Evolutionary conservation across 2,113 vertebrate genomes (phyloP).

Genomic region (Egretta garzetta): DNA sequence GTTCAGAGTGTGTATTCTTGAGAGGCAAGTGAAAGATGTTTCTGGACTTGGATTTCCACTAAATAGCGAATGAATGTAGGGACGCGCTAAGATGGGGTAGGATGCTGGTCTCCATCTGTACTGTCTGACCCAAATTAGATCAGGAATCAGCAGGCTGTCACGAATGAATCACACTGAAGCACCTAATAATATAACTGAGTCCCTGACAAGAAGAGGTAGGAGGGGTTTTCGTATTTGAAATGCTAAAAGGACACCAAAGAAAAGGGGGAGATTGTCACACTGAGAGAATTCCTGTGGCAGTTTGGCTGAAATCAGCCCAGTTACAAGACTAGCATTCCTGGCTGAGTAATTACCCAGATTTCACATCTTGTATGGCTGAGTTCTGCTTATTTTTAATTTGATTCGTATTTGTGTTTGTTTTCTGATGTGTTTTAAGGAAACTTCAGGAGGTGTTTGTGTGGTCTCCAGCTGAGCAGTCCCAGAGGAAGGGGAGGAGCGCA

Average conservation of each 20-base stretch:
- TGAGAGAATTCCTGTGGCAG: not conserved
- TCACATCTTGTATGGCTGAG: not conserved
- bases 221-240: not conserved
- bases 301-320: not conserved
- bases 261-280: rapidly evolving
- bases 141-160: constrained; percentile 16
- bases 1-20: not conserved
- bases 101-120: not conserved
- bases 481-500: rapidly evolving
- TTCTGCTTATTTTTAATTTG: not conserved
- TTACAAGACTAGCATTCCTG: not conserved
- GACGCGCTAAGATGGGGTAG: not conserved
- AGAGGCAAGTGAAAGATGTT: not conserved
- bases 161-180: not conserved
- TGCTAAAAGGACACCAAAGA: not conserved
- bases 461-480: rapidly evolving
- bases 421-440: not conserved
- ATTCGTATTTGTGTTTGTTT: not conserved
- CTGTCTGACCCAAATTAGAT: constrained; percentile 22
- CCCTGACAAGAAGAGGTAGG: not conserved
- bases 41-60: not conserved
- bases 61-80: not conserved
- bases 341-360: not conserved
- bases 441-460: rapidly evolving
- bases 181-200: not conserved